Evolutionary conservation across 2,888 invertebrate genomes (phyloP).

Genomic region (Neoscelio sp.): DNA sequence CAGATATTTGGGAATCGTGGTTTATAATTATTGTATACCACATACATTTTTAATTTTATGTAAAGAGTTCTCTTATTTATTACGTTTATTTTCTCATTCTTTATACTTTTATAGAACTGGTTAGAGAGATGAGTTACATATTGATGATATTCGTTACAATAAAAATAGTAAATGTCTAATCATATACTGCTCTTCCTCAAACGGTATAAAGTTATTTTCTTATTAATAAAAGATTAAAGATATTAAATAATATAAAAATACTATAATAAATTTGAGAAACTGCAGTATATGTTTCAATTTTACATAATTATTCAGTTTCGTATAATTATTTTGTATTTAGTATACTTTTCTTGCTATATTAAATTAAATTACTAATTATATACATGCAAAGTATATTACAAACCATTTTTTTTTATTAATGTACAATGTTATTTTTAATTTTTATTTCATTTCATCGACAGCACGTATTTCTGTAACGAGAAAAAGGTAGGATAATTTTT

Average conservation of each 20-base stretch:
- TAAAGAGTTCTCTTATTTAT: conserved; percentile 8
- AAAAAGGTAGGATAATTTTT: conserved; percentile 41
- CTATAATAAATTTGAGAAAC: no score
- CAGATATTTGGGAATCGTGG: conserved; percentile 42
- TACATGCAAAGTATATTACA: no score
- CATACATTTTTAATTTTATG: conserved; percentile 9
- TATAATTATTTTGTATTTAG: conserved; percentile 7
- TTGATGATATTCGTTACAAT: not conserved
- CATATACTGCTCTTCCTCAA: conserved; percentile 13
- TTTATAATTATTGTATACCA: conserved; percentile 18
- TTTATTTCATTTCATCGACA: conserved; percentile 21
- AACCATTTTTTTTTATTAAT: no score
- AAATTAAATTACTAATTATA: not conserved
- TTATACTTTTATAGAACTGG: not conserved
- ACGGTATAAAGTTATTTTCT: no score
- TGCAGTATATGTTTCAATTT: no score
- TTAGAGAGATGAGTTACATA: not conserved
- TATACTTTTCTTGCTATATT: not conserved
- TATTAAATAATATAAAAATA: not conserved
- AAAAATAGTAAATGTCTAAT: conserved; percentile 5
- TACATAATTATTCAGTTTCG: no score
- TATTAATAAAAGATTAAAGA: no score
- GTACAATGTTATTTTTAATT: not conserved
- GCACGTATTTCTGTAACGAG: conserved; percentile 16
- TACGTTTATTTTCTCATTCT: not conserved